Base-by-base conservation (phyloP, 1,140 invertebrate genomes). In the Brachystomella parvula region DNA sequence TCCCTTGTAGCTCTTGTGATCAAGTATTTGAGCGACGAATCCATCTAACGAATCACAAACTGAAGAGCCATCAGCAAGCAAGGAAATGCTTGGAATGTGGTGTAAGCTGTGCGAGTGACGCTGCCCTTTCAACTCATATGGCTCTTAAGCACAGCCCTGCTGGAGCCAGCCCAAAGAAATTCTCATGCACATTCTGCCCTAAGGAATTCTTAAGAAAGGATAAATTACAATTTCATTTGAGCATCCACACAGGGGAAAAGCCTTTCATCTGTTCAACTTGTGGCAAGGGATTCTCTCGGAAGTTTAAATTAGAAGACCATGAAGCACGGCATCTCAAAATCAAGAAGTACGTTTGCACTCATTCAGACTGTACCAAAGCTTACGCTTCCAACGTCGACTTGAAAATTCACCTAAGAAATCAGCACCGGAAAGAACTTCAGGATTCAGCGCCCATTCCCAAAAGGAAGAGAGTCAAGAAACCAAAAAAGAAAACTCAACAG, bases 271-370 rank as follows among this genome's bases (percentile, higher is more conserved):
- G 67, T n/a, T 53, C 61, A n/a, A 35, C 61, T 24, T 68, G 67
- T 61, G 67, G 67, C 1, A 59, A 47, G 39, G n/a, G 57, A 17
- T 68, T 68, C 28, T 57, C 56, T 0, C 21, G 63, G 9, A 68
- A 68, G 47, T 47, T 33, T 3, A 64, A 65, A 2, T 33, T 68
- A 26, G 63, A 68, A 28, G 67, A 68, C 12, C 67, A 68, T 30
- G 29, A 29, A 15, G 12, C 47, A 1, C 33, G 67, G 6, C 35
- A 39, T 39, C 35, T 39, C 19, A 19, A 19, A 6, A 19, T 39
- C 6, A 39, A 39, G 35, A 39, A 39, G 19, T 39, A 39, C 19
- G 6, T 19, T 39, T 39, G 35, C 35, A 39, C 35, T 19, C 6
- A 9, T 58, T 9, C 33, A 3, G 59, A 31, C 24, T 67, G 66